phyloP scores from a whole-genome alignment of 2,113 vertebrate species.

The Paramormyrops kingsleyae region DNA sequence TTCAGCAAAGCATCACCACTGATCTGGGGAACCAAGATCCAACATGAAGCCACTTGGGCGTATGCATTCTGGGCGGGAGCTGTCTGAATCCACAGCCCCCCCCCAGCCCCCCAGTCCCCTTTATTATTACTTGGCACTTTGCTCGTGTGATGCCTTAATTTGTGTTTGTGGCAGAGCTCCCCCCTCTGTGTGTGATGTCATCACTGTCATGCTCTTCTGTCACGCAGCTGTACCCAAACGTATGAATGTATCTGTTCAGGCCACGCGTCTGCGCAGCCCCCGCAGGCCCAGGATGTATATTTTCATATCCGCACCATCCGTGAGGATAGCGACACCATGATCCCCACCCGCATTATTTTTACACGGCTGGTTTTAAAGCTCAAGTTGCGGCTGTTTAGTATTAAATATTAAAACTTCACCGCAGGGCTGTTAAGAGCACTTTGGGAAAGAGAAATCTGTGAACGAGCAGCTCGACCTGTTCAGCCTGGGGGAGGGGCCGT shows the following conservation, averaged over 20 bases:
- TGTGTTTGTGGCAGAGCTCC: conserved; percentile 56
- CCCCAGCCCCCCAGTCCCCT: conserved; percentile 15
- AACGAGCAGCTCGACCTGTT: not conserved
- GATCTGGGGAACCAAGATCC: conserved; percentile 52
- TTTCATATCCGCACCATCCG: conserved; percentile 23
- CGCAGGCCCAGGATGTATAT: conserved; percentile 31
- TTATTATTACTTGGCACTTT: conserved; percentile 31
- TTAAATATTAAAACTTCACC: not conserved
- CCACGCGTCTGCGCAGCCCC: conserved; percentile 43
- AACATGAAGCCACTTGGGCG: conserved; percentile 53
- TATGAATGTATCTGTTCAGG: conserved; percentile 68
- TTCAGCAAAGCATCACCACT: conserved; percentile 54
- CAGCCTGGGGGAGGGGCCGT: not conserved
- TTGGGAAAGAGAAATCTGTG: not conserved
- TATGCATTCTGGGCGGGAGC: not conserved
- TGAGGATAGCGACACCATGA: not conserved
- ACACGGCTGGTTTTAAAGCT: not conserved
- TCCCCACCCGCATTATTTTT: not conserved
- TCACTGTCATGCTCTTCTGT: conserved; percentile 62
- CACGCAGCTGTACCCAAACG: conserved; percentile 56
- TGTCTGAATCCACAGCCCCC: conserved; percentile 27
- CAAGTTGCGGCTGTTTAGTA: not conserved
- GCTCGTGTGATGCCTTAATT: conserved; percentile 64
- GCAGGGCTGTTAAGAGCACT: not conserved
- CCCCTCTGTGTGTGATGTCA: conserved; percentile 65